Evolutionary conservation across 2,113 vertebrate species (phyloP), one percentile per base, ranked within the genome.

Genomic region (Mus spicilegus): DNA sequence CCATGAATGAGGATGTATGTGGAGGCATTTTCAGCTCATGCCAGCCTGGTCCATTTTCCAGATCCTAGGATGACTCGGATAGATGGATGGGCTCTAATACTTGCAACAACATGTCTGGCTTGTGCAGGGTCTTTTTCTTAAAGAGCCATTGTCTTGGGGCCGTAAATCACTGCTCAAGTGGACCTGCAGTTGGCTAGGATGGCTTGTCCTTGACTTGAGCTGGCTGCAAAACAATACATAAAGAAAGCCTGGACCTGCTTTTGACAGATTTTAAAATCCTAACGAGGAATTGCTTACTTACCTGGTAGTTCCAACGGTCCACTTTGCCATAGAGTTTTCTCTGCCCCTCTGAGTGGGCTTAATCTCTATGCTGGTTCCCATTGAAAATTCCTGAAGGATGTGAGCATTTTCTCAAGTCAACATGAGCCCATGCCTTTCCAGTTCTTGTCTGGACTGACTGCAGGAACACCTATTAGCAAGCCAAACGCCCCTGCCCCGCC

Each of bases 151-250:
- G 98, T 98, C 97, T 49, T 3, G 51, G 98, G 96, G 97, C 94
- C 97, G 98, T 98, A 98, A 98, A 98, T 98, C 98, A 98, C 98
- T 93, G 1, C 88, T 76, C 65, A 0, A 93, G 97, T 91, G 78
- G 97, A 97, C 98, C 98, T 96, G 95, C 10, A 69, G 92, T 98
- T 97, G 96, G 97, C 97, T 77, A 61, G 0, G 3, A 89, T 95
- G 96, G 95, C 94, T 95, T 98, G 96, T 84, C 96, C 96, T 95
- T 77, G 92, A 91, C 90, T 90, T 95, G 82, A 93, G 76, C 56
- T 96, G 97, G 95, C 90, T 61, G 85, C 91, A 96, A 96, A 96
- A 96, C 97, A 73, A 84, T 75, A 42, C 81, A 42, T 20, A 70
- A 42, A 70, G 1, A 2, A 80, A 70, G 33, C 54, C 49, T 28